Evolutionary conservation across 2,113 vertebrate genomes (phyloP).

Genomic region (Cyprinodon brontotheroides): DNA sequence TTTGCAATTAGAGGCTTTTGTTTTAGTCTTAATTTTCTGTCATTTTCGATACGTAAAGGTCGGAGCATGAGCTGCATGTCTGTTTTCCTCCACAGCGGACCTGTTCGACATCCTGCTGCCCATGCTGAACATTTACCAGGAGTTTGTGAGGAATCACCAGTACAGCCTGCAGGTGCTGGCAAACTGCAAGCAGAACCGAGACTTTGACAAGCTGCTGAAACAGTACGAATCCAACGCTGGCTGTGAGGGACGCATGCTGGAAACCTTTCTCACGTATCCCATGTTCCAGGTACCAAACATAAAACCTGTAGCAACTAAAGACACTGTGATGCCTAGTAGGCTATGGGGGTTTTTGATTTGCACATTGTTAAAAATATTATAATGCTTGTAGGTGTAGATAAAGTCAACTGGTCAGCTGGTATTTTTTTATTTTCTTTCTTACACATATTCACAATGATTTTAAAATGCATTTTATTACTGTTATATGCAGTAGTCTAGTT

Average conservation of each 20-base stretch:
- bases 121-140: conserved; percentile 98
- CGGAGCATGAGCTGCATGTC: background rate
- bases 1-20: background rate
- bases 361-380: no score
- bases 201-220: conserved; percentile 96
- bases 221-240: conserved; percentile 93
- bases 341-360: no score
- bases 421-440: no score
- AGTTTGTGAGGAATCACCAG: conserved; percentile 96
- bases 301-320: no score
- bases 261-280: conserved; percentile 95
- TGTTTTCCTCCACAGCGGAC: conserved; percentile 81
- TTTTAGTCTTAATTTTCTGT: background rate
- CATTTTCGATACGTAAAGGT: no score
- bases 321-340: no score
- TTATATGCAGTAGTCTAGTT: no score
- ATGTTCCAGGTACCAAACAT: conserved; percentile 88
- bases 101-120: conserved; percentile 95
- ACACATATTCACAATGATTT: no score
- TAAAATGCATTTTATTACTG: no score
- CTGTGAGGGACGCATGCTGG: conserved; percentile 92
- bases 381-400: no score
- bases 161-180: conserved; percentile 95
- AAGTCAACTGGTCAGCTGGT: no score
- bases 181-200: conserved; percentile 95